These are phyloP conservation scores for Sminthurides aquaticus DNA, from an alignment of 2,888 invertebrate species.

Conservation along the genomic window DNA sequence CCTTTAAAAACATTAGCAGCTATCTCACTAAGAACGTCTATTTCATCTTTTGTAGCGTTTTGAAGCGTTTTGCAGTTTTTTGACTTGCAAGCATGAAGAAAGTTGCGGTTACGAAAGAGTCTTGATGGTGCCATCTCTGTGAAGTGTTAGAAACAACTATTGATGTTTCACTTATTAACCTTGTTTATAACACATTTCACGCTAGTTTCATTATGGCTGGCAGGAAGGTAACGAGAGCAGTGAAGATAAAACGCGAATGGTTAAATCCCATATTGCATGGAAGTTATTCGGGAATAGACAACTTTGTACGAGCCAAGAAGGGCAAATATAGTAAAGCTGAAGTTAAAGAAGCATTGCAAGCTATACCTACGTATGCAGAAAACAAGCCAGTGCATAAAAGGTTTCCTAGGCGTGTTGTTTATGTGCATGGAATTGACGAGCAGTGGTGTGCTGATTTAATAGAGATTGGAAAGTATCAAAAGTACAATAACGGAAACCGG, in stretches of 20 bases:
- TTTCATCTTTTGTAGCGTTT: background rate
- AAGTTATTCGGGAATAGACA: constrained; percentile 12
- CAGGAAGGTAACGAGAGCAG: too few species aligned
- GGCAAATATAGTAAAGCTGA: background rate
- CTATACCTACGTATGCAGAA: constrained; percentile 44
- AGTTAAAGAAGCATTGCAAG: background rate
- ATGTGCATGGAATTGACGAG: constrained; percentile 23
- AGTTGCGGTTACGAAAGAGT: too few species aligned
- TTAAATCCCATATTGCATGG: constrained; percentile 12
- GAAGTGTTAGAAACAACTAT: too few species aligned
- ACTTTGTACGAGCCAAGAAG: background rate
- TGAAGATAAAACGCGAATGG: constrained; percentile 7
- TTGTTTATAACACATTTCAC: background rate
- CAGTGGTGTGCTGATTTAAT: constrained; percentile 26
- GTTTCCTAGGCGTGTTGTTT: constrained; percentile 22
- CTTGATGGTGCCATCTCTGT: too few species aligned
- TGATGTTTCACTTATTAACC: too few species aligned
- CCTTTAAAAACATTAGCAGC: constrained; percentile 9
- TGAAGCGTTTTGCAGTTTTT: background rate
- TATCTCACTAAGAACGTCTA: constrained; percentile 7
- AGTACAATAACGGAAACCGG: background rate
- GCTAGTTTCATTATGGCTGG: background rate
- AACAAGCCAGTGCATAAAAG: constrained; percentile 16
- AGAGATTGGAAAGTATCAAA: constrained; percentile 1
- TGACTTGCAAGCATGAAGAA: too few species aligned